phyloP scores from a whole-genome alignment of 2,113 vertebrate genomes.

The Acrocephalus kingi region DNA sequence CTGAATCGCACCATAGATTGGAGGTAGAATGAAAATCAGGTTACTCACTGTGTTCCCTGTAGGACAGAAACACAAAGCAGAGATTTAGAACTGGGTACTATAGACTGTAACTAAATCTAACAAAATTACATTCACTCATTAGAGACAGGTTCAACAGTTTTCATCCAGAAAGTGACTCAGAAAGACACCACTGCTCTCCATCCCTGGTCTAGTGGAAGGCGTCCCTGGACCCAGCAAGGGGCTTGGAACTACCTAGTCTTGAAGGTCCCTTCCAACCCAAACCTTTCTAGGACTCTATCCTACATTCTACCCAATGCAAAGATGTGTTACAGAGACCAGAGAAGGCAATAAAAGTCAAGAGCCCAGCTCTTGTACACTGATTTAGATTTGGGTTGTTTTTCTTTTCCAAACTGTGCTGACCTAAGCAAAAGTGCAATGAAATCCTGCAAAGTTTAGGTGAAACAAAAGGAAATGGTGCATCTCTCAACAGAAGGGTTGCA shows the following conservation, averaged over 20 bases:
- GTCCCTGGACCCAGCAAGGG: no score
- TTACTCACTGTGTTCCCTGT: conserved; percentile 99
- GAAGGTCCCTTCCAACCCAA: background rate
- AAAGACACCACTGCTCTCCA: background rate
- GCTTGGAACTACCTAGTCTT: background rate
- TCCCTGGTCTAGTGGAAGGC: background rate
- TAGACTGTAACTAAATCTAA: background rate
- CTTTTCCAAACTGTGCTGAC: background rate
- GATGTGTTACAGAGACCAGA: fast-evolving
- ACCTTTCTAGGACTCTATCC: background rate
- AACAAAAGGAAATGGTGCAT: background rate
- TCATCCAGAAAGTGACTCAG: background rate
- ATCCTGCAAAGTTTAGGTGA: background rate
- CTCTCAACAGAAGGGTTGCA: background rate
- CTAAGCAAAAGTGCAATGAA: background rate
- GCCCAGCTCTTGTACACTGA: background rate
- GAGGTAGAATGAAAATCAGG: conserved; percentile 98
- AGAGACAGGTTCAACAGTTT: background rate
- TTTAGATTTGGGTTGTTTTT: background rate
- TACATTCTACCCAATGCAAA: background rate
- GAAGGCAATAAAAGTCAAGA: background rate
- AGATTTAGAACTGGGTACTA: background rate
- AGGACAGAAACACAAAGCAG: conserved; percentile 39
- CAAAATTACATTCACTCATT: background rate
- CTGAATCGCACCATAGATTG: conserved; percentile 90